Percentiles rank a stretch among this genome's conserved stretches.
These are phyloP conservation scores for Nothoprocta perdicaria DNA, from an alignment of 2,113 vertebrate species.

Conservation along the genomic window DNA sequence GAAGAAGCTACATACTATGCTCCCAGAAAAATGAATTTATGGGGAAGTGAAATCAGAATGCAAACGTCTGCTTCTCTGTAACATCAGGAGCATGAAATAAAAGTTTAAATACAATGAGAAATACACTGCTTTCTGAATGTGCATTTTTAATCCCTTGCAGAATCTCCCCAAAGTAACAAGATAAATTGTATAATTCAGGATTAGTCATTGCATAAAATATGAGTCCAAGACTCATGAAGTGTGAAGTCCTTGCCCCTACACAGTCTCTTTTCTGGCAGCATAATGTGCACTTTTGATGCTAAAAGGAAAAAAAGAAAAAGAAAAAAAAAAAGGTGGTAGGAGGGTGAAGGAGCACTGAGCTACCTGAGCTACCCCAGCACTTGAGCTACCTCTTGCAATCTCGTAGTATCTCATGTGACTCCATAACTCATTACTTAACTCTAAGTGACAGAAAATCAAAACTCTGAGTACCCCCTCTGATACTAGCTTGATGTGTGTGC, in stretches of 20 bases:
- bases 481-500: neutral
- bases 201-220: neutral
- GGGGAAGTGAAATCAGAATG: neutral
- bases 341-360: neutral
- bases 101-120: neutral
- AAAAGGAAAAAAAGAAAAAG: neutral
- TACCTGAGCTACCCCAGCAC: too few species aligned
- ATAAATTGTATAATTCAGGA: neutral
- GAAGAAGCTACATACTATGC: neutral
- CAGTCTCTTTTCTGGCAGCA: neutral
- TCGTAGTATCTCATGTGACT: neutral
- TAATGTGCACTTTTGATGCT: neutral
- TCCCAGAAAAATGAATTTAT: neutral
- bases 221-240: neutral
- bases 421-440: neutral
- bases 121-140: neutral
- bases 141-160: neutral
- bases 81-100: neutral
- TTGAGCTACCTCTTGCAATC: neutral
- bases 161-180: rapidly evolving
- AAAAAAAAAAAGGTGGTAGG: too few species aligned
- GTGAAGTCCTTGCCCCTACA: neutral
- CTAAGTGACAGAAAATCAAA: neutral
- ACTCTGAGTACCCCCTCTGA: neutral
- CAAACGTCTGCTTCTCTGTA: neutral